Evolutionary conservation across 2,888 invertebrate genomes (phyloP).

Genomic region (Cheilosia vernalis): DNA sequence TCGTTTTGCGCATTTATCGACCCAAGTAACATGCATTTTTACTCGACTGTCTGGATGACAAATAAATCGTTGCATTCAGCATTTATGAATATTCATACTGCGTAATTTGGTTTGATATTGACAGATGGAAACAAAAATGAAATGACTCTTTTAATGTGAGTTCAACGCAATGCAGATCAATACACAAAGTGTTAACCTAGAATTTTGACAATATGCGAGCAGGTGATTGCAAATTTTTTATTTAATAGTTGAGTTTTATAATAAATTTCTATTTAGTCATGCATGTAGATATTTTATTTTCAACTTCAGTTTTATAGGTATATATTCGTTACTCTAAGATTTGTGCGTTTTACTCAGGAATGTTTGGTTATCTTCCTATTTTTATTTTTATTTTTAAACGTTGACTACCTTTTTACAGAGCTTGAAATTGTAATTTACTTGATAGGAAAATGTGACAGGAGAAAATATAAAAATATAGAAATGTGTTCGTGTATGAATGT

Average conservation of each 20-base stretch:
- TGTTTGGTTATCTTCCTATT: slow-evolving; percentile 3
- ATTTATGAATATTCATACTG: too few species aligned
- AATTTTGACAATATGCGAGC: background rate
- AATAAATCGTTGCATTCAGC: too few species aligned
- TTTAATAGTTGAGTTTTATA: slow-evolving; percentile 18
- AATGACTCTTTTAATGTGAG: background rate
- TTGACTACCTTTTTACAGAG: slow-evolving; percentile 14
- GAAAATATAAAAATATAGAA: background rate
- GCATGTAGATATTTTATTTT: background rate
- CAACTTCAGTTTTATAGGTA: slow-evolving; percentile 11
- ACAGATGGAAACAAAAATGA: too few species aligned
- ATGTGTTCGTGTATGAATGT: background rate
- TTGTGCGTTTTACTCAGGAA: slow-evolving; percentile 56
- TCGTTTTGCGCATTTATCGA: too few species aligned
- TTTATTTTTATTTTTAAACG: background rate
- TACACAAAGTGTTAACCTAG: background rate
- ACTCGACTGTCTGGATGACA: too few species aligned
- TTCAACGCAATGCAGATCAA: slow-evolving; percentile 1
- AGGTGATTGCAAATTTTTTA: slow-evolving; percentile 6
- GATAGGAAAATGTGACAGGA: background rate
- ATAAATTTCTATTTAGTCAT: slow-evolving; percentile 5
- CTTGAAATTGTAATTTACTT: slow-evolving; percentile 1
- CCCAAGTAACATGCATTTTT: too few species aligned
- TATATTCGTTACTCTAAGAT: slow-evolving; percentile 49
- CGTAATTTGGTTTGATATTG: too few species aligned